A percentile compares a stretch with the other conserved stretches of the same genome.
Evolutionary conservation across 2,888 invertebrate genomes (phyloP).

Genomic region (Coelogynopora nodosa): DNA sequence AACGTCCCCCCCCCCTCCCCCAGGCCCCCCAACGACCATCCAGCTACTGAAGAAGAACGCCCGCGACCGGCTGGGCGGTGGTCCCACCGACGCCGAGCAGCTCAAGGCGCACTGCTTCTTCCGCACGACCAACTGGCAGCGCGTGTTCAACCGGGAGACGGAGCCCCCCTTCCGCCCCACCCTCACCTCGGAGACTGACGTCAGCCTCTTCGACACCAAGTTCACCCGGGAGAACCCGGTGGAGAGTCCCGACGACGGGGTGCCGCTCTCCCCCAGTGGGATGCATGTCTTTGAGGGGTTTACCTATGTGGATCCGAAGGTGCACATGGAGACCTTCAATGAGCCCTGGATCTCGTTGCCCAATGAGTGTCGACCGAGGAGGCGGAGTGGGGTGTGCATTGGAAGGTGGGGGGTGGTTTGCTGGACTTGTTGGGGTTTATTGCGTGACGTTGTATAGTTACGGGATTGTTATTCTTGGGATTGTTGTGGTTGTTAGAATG

Average conservation of each 20-base stretch:
- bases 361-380: neutral
- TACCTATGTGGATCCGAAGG: slow-evolving; percentile 83
- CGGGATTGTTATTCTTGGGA: too few species aligned
- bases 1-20: neutral
- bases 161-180: slow-evolving; percentile 94
- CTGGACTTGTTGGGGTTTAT: too few species aligned
- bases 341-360: neutral
- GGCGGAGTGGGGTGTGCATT: neutral
- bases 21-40: neutral
- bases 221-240: slow-evolving; percentile 45
- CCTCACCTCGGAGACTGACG: slow-evolving; percentile 61
- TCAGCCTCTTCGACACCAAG: slow-evolving; percentile 44
- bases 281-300: slow-evolving; percentile 72
- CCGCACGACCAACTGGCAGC: slow-evolving; percentile 33
- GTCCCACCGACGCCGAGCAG: slow-evolving; percentile 35
- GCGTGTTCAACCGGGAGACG: slow-evolving; percentile 55
- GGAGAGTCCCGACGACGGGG: slow-evolving; percentile 42
- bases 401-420: neutral
- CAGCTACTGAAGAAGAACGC: slow-evolving; percentile 36
- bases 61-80: slow-evolving; percentile 27
- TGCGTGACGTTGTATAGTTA: too few species aligned
- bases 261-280: slow-evolving; percentile 10
- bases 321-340: neutral
- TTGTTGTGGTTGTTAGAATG: too few species aligned
- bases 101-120: slow-evolving; percentile 40